Percentiles rank a stretch among this genome's conserved stretches.
Evolutionary conservation across 2,113 vertebrate genomes (phyloP).

Genomic region (Muscicapa adusta): DNA sequence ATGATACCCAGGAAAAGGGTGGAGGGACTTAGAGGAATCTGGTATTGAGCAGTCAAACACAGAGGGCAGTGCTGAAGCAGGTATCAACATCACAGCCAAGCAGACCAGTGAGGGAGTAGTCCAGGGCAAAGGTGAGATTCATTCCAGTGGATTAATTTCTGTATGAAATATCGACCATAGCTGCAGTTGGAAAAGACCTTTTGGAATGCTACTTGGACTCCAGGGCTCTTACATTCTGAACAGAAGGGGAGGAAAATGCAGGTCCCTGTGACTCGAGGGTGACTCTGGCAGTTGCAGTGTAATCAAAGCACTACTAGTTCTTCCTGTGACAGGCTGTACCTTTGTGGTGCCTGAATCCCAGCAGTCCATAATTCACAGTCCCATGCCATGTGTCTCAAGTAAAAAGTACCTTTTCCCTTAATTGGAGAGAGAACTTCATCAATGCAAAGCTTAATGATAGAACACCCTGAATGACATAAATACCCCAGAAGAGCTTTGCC

Average conservation of each 20-base stretch:
- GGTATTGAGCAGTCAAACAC: neutral
- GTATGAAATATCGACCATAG: neutral
- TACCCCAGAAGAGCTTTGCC: neutral
- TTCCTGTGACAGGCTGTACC: neutral
- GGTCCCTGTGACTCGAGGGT: neutral
- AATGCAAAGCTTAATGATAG: neutral
- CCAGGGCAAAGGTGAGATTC: neutral
- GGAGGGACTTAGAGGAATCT: neutral
- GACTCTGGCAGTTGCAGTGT: neutral
- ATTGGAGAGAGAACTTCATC: neutral
- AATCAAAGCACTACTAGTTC: neutral
- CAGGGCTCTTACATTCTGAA: neutral
- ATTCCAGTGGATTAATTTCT: neutral
- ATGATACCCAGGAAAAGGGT: neutral
- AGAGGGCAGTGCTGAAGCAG: neutral
- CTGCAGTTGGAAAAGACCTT: neutral
- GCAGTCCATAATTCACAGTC: neutral
- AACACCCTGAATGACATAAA: neutral
- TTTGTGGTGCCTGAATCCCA: neutral
- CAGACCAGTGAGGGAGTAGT: neutral
- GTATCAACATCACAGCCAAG: rapidly evolving
- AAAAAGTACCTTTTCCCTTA: neutral
- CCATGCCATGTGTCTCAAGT: neutral
- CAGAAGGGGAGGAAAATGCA: neutral
- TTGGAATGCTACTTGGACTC: neutral